Base-by-base conservation (phyloP, 2,888 invertebrate genomes). In the Orthosia gothica region DNA sequence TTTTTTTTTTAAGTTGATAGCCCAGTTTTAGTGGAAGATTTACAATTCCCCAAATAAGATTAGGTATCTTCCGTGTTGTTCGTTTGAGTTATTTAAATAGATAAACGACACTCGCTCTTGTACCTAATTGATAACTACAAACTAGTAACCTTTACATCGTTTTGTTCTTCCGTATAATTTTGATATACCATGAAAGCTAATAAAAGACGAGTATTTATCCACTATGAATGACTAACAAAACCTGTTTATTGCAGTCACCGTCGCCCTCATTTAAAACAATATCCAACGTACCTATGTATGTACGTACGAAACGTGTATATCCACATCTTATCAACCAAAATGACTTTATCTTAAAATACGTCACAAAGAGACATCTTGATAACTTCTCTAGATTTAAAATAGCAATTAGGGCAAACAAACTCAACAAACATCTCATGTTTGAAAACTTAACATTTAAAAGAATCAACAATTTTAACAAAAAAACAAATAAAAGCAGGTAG, bases 301-400 rank as follows among this genome's bases (percentile, higher is more conserved):
- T 7, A 40, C 0, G 40, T 9, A 40, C 9, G 9, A 40, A 40
- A 40, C 40, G 1, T 40, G 0, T 40, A 9, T 40, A 40, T 9
- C 12, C 20, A 47, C 32, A 15, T 32, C 32, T 65, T 65, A 67
- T 74, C 74, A 84, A 84, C 49, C 40, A 54, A 54, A 84, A 62
- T 23, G 2, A 20, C 54, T 74, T 81, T 81, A 81, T 81, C 85
- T 59, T 52, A 66, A 55, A 68, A 61, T 20, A 58, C 65, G 68
- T 69, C 76, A 84, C n/a, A 15, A 49, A 65, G 52, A 66, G 66
- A 64, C 82, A 52, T 81, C 63, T 59, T 85, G 64, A 74, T 81
- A 70, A 50, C 69, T 55, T 2, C 11, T 65, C 18, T 62, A 40
- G 2, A 49, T 63, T 80, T 26, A 16, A 81, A 69, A 69, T 55